These are phyloP conservation scores for Agriotes lineatus DNA, from an alignment of 2,888 invertebrate genomes.

Conservation along the genomic window DNA sequence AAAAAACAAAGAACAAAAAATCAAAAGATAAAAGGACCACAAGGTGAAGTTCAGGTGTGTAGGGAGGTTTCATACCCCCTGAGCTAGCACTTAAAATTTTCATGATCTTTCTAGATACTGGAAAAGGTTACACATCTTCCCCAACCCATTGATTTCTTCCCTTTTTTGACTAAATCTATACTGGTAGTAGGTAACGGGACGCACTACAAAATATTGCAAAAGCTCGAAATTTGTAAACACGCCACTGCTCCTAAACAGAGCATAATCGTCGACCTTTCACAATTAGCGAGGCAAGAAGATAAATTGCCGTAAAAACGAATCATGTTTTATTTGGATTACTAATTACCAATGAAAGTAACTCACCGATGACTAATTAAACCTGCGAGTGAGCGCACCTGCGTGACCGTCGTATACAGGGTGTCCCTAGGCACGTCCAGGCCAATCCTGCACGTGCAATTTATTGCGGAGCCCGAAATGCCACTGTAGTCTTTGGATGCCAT, in stretches of 20 bases:
- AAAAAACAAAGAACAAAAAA: no score
- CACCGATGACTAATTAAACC: not conserved
- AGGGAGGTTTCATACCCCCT: no score
- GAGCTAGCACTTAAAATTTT: no score
- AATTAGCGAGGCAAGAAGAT: not conserved
- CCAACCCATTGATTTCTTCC: no score
- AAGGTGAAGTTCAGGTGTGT: no score
- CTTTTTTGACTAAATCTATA: no score
- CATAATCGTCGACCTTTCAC: not conserved
- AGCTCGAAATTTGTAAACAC: no score
- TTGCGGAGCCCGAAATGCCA: conserved; percentile 10
- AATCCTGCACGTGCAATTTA: not conserved
- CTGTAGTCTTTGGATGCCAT: conserved; percentile 9
- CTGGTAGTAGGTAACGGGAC: no score
- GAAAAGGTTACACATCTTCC: no score
- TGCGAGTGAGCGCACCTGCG: not conserved
- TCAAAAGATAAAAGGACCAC: no score
- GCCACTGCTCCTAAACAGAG: not conserved
- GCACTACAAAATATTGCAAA: no score
- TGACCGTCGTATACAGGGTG: not conserved
- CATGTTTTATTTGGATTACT: not conserved
- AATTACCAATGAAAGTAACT: conserved; percentile 5
- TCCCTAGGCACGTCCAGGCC: not conserved
- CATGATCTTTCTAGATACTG: no score
- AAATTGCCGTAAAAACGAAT: not conserved